Evolutionary conservation across 2,113 vertebrate genomes (phyloP).

Genomic region (Chamaetylas fuelleborni): DNA sequence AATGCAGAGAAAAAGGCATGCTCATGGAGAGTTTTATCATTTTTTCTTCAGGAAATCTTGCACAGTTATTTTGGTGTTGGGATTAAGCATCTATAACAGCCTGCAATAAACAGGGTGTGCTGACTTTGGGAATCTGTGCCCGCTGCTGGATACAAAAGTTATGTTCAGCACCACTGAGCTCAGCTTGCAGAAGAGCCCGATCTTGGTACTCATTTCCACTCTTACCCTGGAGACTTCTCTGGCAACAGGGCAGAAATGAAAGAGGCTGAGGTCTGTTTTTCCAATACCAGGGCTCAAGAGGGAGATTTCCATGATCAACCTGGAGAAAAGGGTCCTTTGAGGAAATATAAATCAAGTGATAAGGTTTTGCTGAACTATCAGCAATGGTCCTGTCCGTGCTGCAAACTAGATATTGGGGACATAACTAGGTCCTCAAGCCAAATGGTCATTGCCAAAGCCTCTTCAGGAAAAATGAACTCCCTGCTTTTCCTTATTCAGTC

Average conservation of each 20-base stretch:
- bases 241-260: not conserved
- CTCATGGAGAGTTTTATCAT: accelerated
- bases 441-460: not conserved
- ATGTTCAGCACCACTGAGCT: not conserved
- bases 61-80: not conserved
- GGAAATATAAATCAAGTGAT: not conserved
- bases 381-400: not conserved
- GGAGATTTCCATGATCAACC: not conserved
- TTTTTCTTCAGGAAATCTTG: not conserved
- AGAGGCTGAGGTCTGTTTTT: not conserved
- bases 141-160: not conserved
- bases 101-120: not conserved
- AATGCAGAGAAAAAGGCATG: not conserved
- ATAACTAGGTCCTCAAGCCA: not conserved
- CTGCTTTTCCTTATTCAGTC: not conserved
- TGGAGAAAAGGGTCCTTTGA: not conserved
- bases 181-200: not conserved
- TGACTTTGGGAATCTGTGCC: not conserved
- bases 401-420: not conserved
- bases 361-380: not conserved
- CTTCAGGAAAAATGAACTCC: not conserved
- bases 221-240: not conserved
- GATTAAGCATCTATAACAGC: not conserved
- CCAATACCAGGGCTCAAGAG: not conserved
- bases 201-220: not conserved